Conservation (phyloP, 1,140 invertebrate genomes). For the Diorhabda carinulata region DNA sequence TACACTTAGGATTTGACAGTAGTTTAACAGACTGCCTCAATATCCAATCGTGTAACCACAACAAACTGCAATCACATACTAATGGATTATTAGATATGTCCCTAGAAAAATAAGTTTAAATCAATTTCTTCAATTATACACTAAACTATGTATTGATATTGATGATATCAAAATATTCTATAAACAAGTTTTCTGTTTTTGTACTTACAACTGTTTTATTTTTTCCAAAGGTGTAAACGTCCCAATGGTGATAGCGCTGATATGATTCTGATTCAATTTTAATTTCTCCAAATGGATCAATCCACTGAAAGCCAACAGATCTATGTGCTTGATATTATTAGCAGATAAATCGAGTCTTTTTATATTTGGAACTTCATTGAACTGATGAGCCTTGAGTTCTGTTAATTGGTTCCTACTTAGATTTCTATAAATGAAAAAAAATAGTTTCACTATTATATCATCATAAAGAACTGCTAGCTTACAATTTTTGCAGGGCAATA, state of each 20-base stretch:
- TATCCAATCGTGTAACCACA: slow-evolving; percentile 76
- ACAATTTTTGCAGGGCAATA: slow-evolving; percentile 46
- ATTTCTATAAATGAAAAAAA: slow-evolving; percentile 54
- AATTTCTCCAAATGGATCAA: slow-evolving; percentile 62
- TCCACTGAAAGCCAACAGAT: slow-evolving; percentile 61
- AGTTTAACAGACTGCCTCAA: slow-evolving; percentile 65
- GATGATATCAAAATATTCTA: not conserved
- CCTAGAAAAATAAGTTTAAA: slow-evolving; percentile 49
- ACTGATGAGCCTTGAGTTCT: slow-evolving; percentile 68
- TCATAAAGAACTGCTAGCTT: slow-evolving; percentile 26
- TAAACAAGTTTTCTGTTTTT: not conserved
- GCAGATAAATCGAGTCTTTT: slow-evolving; percentile 64
- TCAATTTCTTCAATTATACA: too few relatives aligned
- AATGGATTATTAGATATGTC: slow-evolving; percentile 74
- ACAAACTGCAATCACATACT: slow-evolving; percentile 75
- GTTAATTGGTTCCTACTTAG: slow-evolving; percentile 75
- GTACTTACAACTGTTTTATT: slow-evolving; percentile 68
- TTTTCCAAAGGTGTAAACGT: slow-evolving; percentile 64
- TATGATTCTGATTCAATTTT: slow-evolving; percentile 64
- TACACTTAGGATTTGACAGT: slow-evolving; percentile 67
- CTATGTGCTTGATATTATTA: slow-evolving; percentile 61
- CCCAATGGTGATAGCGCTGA: slow-evolving; percentile 60
- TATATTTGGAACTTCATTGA: slow-evolving; percentile 63
- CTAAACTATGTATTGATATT: too few relatives aligned
- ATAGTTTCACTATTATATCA: not conserved